Conservation (phyloP, 2,888 invertebrate genomes). For the Melikaiella ostensackeni region DNA sequence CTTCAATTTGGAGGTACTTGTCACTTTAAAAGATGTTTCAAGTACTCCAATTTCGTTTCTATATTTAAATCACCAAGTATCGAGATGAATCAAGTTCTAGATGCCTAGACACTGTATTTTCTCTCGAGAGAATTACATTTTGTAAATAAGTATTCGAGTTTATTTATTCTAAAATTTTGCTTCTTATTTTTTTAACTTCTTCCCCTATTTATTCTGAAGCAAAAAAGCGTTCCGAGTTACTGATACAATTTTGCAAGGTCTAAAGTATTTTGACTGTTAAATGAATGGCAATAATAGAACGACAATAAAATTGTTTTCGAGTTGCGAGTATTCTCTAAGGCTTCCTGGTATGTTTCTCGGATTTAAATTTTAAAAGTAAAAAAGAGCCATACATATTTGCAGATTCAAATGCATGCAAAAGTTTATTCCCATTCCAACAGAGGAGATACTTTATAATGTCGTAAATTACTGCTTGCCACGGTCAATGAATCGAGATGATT, state of each 20-base stretch:
- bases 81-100: slow-evolving; percentile 31
- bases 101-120: slow-evolving; percentile 8
- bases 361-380: not conserved
- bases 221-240: not conserved
- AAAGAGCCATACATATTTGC: not conserved
- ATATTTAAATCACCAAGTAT: slow-evolving; percentile 5
- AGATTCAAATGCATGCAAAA: not conserved
- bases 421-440: not conserved
- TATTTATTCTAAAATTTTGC: not conserved
- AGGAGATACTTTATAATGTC: not conserved
- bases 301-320: not conserved
- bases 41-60: slow-evolving; percentile 10
- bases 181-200: not conserved
- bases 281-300: not conserved
- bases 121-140: slow-evolving; percentile 16
- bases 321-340: not conserved
- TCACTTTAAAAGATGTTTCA: not conserved
- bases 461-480: not conserved
- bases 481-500: not conserved
- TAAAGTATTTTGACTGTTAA: not conserved
- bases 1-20: not conserved
- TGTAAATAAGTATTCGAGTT: not conserved
- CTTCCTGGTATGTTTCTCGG: not conserved
- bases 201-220: not conserved
- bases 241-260: not conserved